A percentile compares a stretch with the other conserved stretches of the same genome.
phyloP scores from a whole-genome alignment of 1,140 invertebrate species.

The Drosophila quadrilineata region DNA sequence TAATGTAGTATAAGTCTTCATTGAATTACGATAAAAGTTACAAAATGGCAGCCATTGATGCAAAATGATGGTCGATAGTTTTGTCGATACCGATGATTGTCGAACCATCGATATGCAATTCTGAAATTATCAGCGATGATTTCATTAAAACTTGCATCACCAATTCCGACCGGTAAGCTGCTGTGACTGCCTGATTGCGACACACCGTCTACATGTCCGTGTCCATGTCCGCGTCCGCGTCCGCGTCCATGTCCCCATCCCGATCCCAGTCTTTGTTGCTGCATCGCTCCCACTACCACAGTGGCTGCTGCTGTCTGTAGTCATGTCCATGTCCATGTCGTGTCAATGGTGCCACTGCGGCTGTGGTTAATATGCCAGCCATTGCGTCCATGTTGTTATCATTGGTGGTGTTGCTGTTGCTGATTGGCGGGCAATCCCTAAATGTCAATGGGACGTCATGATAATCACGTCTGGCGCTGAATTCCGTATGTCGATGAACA shows the following conservation, averaged over 20 bases:
- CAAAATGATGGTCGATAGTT: too few relatives aligned
- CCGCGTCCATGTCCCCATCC: background rate
- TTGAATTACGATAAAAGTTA: too few relatives aligned
- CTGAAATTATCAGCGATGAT: too few relatives aligned
- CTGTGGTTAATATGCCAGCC: conserved; percentile 69
- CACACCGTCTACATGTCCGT: conserved; percentile 29
- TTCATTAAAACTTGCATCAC: too few relatives aligned
- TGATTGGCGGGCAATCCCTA: conserved; percentile 77
- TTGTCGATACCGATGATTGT: too few relatives aligned
- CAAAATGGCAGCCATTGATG: too few relatives aligned
- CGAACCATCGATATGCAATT: too few relatives aligned
- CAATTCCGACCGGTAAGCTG: conserved; percentile 23
- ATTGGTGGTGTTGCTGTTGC: conserved; percentile 31
- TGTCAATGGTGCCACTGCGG: conserved; percentile 46
- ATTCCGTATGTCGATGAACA: conserved; percentile 83
- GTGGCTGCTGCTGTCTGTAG: too few relatives aligned
- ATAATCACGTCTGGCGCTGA: conserved; percentile 94
- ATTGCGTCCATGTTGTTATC: conserved; percentile 39
- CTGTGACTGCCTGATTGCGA: conserved; percentile 25
- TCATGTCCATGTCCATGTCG: conserved; percentile 34
- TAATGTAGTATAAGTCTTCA: too few relatives aligned
- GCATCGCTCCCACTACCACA: too few relatives aligned
- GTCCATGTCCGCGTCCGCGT: conserved; percentile 13
- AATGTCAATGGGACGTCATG: conserved; percentile 87
- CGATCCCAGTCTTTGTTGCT: background rate